Conservation (phyloP, 2,113 vertebrate genomes). For the Sinocyclocheilus grahami region DNA sequence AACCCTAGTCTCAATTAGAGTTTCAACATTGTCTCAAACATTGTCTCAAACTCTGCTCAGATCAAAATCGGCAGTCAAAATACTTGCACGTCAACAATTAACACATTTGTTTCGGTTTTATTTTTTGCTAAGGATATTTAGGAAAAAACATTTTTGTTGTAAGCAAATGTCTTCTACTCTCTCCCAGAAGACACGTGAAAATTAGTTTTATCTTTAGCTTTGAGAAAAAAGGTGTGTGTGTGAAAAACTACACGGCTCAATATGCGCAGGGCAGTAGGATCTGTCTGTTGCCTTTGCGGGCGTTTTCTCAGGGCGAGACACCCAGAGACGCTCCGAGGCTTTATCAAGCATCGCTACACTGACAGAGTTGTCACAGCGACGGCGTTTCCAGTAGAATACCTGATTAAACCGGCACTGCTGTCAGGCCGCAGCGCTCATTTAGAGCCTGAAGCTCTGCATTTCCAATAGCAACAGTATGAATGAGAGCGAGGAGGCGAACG, state of each 20-base stretch:
- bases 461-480: background rate
- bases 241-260: background rate
- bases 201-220: slow-evolving; percentile 17
- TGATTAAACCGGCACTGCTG: slow-evolving; percentile 7
- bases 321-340: background rate
- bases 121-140: too few relatives aligned
- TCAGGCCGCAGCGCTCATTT: background rate
- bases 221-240: slow-evolving; percentile 17
- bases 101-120: too few relatives aligned
- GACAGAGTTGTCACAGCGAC: background rate
- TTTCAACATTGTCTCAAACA: too few relatives aligned
- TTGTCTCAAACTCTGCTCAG: too few relatives aligned
- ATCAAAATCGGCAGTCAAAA: too few relatives aligned
- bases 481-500: background rate
- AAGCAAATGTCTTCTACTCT: background rate
- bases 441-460: background rate
- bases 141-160: too few relatives aligned
- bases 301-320: background rate
- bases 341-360: background rate
- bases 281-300: background rate
- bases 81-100: too few relatives aligned
- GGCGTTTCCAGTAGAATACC: background rate
- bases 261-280: background rate
- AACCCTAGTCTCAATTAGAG: too few relatives aligned
- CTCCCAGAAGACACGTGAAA: background rate